Evolutionary conservation across 2,888 invertebrate species (phyloP).

Genomic region (Eustalomyia histrio): DNA sequence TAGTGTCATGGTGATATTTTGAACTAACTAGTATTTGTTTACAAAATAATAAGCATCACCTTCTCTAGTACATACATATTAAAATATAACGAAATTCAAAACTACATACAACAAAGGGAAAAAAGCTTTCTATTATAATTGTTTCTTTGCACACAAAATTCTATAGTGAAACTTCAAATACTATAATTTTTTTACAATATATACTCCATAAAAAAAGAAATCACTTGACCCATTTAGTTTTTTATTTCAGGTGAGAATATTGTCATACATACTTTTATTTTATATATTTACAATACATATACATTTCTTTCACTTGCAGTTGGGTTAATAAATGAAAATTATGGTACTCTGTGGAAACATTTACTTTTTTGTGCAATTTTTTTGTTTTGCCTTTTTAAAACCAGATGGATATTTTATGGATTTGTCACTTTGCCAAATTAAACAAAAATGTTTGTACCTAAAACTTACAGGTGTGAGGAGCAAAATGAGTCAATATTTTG

Average conservation of each 20-base stretch:
- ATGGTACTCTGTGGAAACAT: conserved; percentile 66
- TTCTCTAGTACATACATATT: background rate
- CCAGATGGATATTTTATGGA: conserved; percentile 63
- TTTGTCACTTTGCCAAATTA: conserved; percentile 65
- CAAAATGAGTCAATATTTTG: background rate
- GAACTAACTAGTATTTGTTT: conserved; percentile 12
- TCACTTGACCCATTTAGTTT: conserved; percentile 61
- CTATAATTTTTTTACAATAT: background rate
- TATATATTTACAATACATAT: conserved; percentile 6
- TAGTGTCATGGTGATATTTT: conserved; percentile 23
- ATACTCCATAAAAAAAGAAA: conserved; percentile 25
- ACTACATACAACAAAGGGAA: too few species aligned
- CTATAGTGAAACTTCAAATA: background rate
- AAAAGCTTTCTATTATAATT: too few species aligned
- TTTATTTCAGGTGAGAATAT: conserved; percentile 54
- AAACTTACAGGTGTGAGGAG: conserved; percentile 34
- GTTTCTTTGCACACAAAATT: too few species aligned
- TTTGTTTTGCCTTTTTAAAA: conserved; percentile 37
- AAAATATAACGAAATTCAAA: too few species aligned
- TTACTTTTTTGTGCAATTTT: conserved; percentile 39
- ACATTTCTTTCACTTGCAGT: conserved; percentile 52
- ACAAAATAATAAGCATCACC: conserved; percentile 20
- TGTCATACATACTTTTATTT: conserved; percentile 40
- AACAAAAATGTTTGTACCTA: conserved; percentile 43
- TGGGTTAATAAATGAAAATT: conserved; percentile 68